These are phyloP conservation scores for Holothuria glaberrima DNA, from an alignment of 35 echinoderm and acorn worm genomes.

Conservation along the genomic window DNA sequence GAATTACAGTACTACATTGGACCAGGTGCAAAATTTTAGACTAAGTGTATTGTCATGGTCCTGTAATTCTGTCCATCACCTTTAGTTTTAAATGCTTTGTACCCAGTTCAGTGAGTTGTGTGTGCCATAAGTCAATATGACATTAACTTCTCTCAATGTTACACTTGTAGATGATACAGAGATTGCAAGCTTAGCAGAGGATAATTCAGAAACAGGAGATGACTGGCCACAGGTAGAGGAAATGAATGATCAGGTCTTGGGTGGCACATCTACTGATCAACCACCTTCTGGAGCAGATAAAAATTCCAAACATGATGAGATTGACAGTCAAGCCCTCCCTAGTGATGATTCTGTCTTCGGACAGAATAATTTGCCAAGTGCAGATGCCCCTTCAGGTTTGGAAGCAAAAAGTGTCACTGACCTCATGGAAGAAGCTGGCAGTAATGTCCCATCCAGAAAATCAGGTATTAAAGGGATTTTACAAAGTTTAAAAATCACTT, in stretches of 20 bases:
- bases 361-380: neutral
- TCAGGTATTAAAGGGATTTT: conserved; percentile 4
- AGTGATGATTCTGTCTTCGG: neutral
- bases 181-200: neutral
- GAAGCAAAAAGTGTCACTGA: neutral
- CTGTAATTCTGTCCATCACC: too few relatives aligned
- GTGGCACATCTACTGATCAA: neutral
- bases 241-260: neutral
- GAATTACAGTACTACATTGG: too few relatives aligned
- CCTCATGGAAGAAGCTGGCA: neutral
- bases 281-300: neutral
- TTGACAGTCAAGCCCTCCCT: neutral
- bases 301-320: neutral
- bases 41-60: too few relatives aligned
- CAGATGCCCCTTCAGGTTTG: neutral
- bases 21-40: too few relatives aligned
- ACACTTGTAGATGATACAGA: neutral
- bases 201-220: neutral
- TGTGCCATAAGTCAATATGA: too few relatives aligned
- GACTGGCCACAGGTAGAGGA: neutral
- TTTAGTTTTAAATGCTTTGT: too few relatives aligned
- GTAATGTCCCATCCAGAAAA: neutral
- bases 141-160: too few relatives aligned
- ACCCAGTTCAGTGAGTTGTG: too few relatives aligned
- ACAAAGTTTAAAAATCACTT: neutral